Conservation (phyloP, 2,888 invertebrate genomes). For the Stenchaetothrips biformis region DNA sequence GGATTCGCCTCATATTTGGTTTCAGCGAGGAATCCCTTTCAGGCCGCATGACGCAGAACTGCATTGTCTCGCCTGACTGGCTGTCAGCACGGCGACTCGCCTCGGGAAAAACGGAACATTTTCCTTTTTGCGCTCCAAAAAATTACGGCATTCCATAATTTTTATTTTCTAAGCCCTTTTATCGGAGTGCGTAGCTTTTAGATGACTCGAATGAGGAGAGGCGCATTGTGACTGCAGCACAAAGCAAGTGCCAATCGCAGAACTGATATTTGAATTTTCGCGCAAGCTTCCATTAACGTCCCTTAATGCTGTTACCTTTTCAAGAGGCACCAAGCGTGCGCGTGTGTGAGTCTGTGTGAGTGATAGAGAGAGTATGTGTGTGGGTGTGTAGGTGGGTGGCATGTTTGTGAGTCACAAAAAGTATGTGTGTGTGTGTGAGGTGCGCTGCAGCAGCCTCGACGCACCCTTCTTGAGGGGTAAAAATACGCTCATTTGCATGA, state of each 20-base stretch:
- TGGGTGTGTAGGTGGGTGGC: too few relatives aligned
- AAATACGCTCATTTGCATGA: conserved; percentile 12
- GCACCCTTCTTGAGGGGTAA: not conserved
- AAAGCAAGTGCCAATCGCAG: not conserved
- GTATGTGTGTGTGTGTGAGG: not conserved
- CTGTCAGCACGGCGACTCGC: too few relatives aligned
- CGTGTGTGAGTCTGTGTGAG: not conserved
- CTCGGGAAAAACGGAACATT: too few relatives aligned
- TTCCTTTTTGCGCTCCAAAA: too few relatives aligned
- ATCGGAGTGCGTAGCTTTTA: too few relatives aligned
- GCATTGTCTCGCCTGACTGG: too few relatives aligned
- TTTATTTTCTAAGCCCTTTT: too few relatives aligned
- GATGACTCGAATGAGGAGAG: too few relatives aligned
- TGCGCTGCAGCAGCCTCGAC: not conserved
- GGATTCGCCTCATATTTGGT: too few relatives aligned
- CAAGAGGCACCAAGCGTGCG: not conserved
- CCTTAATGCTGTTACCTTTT: not conserved
- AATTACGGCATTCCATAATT: too few relatives aligned
- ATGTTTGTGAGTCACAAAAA: not conserved
- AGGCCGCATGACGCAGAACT: too few relatives aligned
- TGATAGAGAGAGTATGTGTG: not conserved
- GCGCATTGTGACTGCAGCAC: not conserved
- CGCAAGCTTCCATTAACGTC: not conserved
- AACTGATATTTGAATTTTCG: not conserved
- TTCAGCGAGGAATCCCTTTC: too few relatives aligned